Evolutionary conservation across 2,797 vertebrate genomes (phyloP).

Genomic region (Rhinella marina): DNA sequence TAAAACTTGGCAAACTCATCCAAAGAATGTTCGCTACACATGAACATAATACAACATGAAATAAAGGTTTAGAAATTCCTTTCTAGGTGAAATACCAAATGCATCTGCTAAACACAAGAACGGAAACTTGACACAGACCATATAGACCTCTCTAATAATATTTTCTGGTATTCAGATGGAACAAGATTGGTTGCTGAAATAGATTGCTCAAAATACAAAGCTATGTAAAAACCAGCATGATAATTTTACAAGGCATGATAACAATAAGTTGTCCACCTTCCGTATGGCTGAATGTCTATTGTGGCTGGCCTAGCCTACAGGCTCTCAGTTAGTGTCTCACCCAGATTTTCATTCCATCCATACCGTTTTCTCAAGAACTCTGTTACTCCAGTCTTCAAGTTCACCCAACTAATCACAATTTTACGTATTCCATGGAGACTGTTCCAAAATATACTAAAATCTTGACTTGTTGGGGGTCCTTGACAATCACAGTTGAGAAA

Average conservation of each 20-base stretch:
- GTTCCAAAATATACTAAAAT: too few species aligned
- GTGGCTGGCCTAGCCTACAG: too few species aligned
- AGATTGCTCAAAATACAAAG: neutral
- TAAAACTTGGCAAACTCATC: neutral
- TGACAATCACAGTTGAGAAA: too few species aligned
- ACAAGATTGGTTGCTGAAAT: neutral
- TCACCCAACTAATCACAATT: neutral
- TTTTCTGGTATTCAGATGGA: neutral
- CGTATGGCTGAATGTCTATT: neutral
- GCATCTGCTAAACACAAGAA: slow-evolving; percentile 22
- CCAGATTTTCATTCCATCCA: neutral
- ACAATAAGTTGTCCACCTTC: neutral
- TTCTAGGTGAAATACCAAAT: slow-evolving; percentile 20
- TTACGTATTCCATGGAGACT: neutral
- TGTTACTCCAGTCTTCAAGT: neutral
- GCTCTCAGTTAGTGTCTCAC: neutral
- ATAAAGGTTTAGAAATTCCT: neutral
- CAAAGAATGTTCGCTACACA: slow-evolving; percentile 3
- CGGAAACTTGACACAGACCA: neutral
- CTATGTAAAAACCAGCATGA: neutral
- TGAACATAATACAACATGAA: neutral
- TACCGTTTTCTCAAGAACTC: neutral
- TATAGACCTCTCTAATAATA: neutral
- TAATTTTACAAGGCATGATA: neutral
- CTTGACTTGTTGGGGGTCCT: too few species aligned